A percentile compares a stretch with the other conserved stretches of the same genome.
phyloP scores from a whole-genome alignment of 2,113 vertebrate genomes.

The Gymnogyps californianus region DNA sequence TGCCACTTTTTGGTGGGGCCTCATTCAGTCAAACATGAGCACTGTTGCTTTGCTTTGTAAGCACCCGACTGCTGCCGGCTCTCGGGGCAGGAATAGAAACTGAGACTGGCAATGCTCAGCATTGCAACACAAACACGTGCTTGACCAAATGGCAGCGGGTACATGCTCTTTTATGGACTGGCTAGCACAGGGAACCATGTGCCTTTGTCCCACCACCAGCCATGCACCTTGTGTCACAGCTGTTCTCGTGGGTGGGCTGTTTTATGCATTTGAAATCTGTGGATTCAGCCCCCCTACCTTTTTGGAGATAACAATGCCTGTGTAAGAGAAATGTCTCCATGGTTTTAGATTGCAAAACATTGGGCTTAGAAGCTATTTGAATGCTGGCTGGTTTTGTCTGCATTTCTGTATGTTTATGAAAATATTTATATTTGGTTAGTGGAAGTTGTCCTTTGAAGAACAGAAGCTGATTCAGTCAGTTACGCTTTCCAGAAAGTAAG shows the following conservation, averaged over 20 bases:
- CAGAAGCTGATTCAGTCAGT: not conserved
- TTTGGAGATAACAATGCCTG: not conserved
- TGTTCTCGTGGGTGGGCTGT: rapidly evolving
- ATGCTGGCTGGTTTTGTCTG: not conserved
- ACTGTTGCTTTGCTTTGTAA: not conserved
- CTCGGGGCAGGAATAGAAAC: not conserved
- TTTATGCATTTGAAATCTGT: not conserved
- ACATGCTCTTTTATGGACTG: not conserved
- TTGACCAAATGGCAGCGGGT: not conserved
- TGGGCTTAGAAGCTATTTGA: not conserved
- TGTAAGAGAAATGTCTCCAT: not conserved
- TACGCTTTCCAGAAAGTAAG: not conserved
- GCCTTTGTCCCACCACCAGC: not conserved
- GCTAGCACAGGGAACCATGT: rapidly evolving
- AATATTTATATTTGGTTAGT: not conserved
- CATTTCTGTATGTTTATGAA: not conserved
- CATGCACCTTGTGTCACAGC: not conserved
- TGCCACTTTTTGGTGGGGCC: not conserved
- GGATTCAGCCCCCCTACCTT: not conserved
- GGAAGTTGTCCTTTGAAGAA: constrained; percentile 6
- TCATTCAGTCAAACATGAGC: not conserved
- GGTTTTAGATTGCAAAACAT: not conserved
- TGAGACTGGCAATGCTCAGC: not conserved
- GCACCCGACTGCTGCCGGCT: not conserved
- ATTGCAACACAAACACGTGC: not conserved